These are phyloP conservation scores for Kuschelorhynchus macadamiae DNA, from an alignment of 2,888 invertebrate species.

Conservation along the genomic window DNA sequence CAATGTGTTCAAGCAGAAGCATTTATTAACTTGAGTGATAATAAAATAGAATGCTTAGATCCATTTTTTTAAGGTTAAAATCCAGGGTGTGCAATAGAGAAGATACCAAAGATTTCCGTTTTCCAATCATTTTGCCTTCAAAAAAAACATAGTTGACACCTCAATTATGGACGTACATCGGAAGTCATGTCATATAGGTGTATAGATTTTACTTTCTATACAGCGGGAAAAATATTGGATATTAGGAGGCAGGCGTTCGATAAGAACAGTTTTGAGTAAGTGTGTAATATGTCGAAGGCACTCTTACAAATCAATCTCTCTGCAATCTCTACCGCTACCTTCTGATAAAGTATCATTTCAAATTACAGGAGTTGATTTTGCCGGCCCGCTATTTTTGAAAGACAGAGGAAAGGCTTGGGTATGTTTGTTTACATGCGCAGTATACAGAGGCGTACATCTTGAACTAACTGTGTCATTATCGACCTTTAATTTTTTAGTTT, in stretches of 20 bases:
- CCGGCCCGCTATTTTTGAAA: background rate
- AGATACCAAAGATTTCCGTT: too few species aligned
- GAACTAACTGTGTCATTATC: background rate
- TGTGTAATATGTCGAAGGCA: background rate
- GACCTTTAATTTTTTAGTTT: background rate
- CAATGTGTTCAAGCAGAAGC: slow-evolving; percentile 1
- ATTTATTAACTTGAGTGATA: background rate
- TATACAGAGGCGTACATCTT: background rate
- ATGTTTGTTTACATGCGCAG: slow-evolving; percentile 1
- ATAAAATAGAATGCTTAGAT: slow-evolving; percentile 13
- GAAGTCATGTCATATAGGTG: background rate
- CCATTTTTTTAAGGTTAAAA: slow-evolving; percentile 21
- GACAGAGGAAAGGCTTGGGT: background rate
- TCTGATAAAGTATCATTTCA: background rate
- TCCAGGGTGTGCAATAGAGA: too few species aligned
- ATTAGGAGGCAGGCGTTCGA: background rate
- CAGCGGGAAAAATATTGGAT: background rate
- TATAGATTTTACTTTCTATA: background rate
- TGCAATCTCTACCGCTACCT: background rate
- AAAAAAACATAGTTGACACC: background rate
- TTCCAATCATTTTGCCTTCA: background rate
- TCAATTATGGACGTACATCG: background rate
- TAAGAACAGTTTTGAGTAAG: background rate
- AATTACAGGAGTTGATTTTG: background rate
- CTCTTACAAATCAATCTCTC: background rate